Evolutionary conservation across 1,140 invertebrate species (phyloP).

Genomic region (Pissodes strobi): DNA sequence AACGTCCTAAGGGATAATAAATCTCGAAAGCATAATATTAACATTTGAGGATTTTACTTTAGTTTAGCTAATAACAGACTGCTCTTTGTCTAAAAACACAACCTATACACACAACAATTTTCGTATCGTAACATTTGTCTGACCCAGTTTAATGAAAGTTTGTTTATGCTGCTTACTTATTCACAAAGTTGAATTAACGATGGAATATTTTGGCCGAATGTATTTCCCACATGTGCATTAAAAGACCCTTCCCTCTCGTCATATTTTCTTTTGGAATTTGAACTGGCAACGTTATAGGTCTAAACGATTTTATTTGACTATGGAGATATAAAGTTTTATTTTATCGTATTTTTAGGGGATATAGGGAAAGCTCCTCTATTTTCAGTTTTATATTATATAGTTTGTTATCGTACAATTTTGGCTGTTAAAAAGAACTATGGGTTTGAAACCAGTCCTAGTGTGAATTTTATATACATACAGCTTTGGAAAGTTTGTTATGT

Average conservation of each 20-base stretch:
- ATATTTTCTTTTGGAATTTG: constrained; percentile 7
- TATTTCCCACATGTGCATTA: constrained; percentile 8
- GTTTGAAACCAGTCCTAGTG: no score
- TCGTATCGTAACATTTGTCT: not conserved
- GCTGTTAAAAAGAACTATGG: no score
- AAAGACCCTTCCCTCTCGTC: constrained; percentile 2
- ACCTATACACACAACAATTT: constrained; percentile 1
- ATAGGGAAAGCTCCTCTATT: not conserved
- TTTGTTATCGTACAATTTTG: no score
- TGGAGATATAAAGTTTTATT: constrained; percentile 5
- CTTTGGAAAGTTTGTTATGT: no score
- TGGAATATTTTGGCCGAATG: not conserved
- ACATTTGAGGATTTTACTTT: no score
- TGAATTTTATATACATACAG: no score
- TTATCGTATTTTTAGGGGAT: not conserved
- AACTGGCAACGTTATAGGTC: not conserved
- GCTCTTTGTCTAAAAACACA: no score
- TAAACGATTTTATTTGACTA: no score
- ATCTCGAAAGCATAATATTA: no score
- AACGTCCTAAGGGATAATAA: no score
- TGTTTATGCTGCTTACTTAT: not conserved
- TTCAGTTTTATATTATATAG: no score
- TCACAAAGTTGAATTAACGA: constrained; percentile 11
- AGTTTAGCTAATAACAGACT: no score
- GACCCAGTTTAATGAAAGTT: constrained; percentile 11